Evolutionary conservation across 2,113 vertebrate genomes (phyloP).

Genomic region (Macaca mulatta): DNA sequence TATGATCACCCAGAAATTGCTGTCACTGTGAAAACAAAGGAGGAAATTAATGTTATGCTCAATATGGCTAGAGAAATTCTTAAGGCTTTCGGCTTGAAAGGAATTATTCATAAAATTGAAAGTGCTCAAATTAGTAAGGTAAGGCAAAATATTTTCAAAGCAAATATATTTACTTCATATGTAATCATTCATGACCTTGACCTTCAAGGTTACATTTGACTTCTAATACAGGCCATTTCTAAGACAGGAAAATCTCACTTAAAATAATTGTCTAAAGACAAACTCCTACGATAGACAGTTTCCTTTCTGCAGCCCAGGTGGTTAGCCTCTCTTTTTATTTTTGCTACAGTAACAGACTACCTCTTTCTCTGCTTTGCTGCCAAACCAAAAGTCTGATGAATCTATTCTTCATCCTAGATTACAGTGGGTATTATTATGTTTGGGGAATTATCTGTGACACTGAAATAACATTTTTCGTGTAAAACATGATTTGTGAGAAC

Average conservation of each 20-base stretch:
- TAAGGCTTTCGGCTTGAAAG: conserved; percentile 58
- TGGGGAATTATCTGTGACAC: neutral
- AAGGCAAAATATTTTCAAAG: neutral
- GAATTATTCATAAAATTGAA: conserved; percentile 69
- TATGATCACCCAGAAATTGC: conserved; percentile 73
- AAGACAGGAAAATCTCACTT: neutral
- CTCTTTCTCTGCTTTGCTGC: neutral
- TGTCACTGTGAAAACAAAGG: conserved; percentile 74
- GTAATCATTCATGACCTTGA: neutral
- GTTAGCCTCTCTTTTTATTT: neutral
- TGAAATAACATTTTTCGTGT: neutral
- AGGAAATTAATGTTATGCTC: conserved; percentile 72
- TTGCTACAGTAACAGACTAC: neutral
- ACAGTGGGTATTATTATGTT: neutral
- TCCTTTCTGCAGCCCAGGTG: neutral
- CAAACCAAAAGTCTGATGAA: neutral
- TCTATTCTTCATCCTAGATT: neutral
- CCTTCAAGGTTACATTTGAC: neutral
- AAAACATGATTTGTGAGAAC: neutral
- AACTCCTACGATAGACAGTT: neutral
- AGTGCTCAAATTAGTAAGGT: conserved; percentile 68
- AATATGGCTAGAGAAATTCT: conserved; percentile 72
- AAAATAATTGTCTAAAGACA: neutral
- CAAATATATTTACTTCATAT: neutral
- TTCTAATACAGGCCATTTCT: neutral